These are phyloP conservation scores for Pseudomyrmex flavicornis DNA, from an alignment of 1,140 invertebrate genomes.

Conservation along the genomic window DNA sequence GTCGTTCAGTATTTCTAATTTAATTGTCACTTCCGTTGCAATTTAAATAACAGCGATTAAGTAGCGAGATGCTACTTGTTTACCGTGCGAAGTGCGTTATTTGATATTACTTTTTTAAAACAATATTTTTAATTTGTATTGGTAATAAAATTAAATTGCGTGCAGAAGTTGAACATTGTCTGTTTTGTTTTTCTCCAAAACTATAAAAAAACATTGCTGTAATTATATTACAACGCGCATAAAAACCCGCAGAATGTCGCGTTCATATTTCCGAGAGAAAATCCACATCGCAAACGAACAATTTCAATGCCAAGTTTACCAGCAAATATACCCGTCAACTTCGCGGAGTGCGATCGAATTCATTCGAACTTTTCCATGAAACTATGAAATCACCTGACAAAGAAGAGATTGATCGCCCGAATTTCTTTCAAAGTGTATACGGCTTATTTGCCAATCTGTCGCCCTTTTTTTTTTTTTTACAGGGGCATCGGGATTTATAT, in stretches of 20 bases:
- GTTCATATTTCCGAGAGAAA: background rate
- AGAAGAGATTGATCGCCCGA: slow-evolving; percentile 38
- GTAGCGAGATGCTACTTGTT: background rate
- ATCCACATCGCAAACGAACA: slow-evolving; percentile 1
- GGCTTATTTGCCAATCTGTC: slow-evolving; percentile 21
- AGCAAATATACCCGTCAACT: no score
- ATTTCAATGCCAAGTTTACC: slow-evolving; percentile 44
- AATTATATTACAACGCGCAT: background rate
- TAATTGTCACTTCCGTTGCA: no score
- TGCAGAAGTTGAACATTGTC: background rate
- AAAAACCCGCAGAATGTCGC: background rate
- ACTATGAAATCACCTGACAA: slow-evolving; percentile 48
- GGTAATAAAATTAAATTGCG: background rate
- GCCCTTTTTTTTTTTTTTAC: background rate
- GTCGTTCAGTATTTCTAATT: no score
- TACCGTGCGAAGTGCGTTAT: background rate
- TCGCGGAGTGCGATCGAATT: slow-evolving; percentile 12
- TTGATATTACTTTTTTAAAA: slow-evolving; percentile 5
- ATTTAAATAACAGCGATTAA: no score
- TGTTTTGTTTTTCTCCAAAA: background rate
- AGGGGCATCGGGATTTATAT: background rate
- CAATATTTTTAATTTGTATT: background rate
- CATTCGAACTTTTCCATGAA: slow-evolving; percentile 15
- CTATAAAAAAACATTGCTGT: background rate
- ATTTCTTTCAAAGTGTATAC: slow-evolving; percentile 27